phyloP scores from a whole-genome alignment of 2,888 invertebrate species.

The Sthenelais limicola region DNA sequence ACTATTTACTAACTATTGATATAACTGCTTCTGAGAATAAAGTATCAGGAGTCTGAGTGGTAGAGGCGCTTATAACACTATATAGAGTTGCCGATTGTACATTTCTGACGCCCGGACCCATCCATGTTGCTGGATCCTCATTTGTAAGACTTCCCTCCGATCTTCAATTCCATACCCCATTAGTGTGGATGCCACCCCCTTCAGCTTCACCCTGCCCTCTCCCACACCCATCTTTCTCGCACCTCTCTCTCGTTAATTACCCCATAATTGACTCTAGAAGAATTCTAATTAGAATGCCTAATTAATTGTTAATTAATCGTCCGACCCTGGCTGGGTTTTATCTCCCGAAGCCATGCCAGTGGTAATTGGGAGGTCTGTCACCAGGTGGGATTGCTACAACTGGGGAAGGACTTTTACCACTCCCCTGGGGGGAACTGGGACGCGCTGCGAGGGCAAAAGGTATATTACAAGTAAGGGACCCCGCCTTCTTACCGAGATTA shows the following conservation, averaged over 20 bases:
- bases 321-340: slow-evolving; percentile 24
- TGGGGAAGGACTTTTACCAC: slow-evolving; percentile 1
- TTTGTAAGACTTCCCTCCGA: too few relatives aligned
- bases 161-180: slow-evolving; percentile 15
- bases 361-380: slow-evolving; percentile 15
- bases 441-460: neutral
- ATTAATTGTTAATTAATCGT: slow-evolving; percentile 33
- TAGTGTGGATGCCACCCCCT: neutral
- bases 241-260: slow-evolving; percentile 18
- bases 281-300: slow-evolving; percentile 29
- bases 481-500: too few relatives aligned
- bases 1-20: too few relatives aligned
- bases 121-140: too few relatives aligned
- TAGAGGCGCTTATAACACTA: too few relatives aligned
- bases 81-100: too few relatives aligned
- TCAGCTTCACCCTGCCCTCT: slow-evolving; percentile 13
- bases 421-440: slow-evolving; percentile 19
- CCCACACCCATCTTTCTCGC: neutral
- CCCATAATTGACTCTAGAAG: slow-evolving; percentile 27
- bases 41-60: too few relatives aligned
- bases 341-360: slow-evolving; percentile 6
- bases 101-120: too few relatives aligned
- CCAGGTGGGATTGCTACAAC: neutral
- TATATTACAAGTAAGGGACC: slow-evolving; percentile 28
- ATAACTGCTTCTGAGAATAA: too few relatives aligned